Percentiles rank a stretch among this genome's conserved stretches.
phyloP scores from a whole-genome alignment of 2,797 vertebrate genomes.

The Mionectes olivaceus region DNA sequence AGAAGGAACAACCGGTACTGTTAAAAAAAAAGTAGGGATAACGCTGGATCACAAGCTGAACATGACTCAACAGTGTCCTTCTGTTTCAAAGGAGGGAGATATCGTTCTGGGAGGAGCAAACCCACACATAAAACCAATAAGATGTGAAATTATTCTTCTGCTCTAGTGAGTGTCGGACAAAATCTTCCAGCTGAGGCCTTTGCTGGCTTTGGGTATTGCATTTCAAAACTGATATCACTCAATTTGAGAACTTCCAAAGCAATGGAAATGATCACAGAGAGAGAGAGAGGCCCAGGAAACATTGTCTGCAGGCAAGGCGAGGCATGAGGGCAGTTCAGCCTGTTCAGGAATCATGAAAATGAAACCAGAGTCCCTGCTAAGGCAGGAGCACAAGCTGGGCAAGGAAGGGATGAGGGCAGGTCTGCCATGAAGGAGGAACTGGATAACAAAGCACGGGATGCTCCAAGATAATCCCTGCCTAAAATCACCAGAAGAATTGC shows the following conservation, averaged over 20 bases:
- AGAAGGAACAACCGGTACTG: neutral
- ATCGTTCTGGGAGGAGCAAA: neutral
- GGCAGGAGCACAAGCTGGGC: neutral
- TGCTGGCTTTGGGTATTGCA: neutral
- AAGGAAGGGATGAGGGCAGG: neutral
- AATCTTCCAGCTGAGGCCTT: slow-evolving; percentile 31
- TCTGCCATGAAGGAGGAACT: neutral
- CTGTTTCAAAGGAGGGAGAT: neutral
- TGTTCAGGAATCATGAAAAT: neutral
- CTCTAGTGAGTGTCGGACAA: neutral
- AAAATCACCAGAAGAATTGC: neutral
- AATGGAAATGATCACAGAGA: neutral
- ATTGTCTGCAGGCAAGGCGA: neutral
- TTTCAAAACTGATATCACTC: neutral
- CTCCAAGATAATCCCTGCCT: neutral
- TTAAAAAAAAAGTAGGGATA: neutral
- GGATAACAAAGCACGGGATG: neutral
- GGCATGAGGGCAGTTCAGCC: neutral
- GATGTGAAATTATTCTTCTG: slow-evolving; percentile 40
- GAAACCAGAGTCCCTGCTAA: neutral
- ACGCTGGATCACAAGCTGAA: neutral
- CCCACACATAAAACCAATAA: neutral
- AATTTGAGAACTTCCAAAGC: neutral
- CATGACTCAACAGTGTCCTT: neutral
- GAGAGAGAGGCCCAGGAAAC: neutral